Base-by-base conservation (phyloP, 2,888 invertebrate species). In the Exocentrus adspersus region DNA sequence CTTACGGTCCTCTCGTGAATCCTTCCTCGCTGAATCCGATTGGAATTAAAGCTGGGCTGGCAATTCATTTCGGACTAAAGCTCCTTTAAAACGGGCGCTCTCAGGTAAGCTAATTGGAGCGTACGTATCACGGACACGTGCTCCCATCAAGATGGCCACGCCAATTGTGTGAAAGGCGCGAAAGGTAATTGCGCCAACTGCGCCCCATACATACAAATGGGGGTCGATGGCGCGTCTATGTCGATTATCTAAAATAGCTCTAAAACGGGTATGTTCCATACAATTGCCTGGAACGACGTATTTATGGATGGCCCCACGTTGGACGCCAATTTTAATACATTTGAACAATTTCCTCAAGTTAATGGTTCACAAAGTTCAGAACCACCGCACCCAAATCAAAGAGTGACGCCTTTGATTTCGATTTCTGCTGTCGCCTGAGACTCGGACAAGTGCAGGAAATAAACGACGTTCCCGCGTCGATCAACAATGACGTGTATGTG, bases 121-220 rank as follows among this genome's bases (percentile, higher is more conserved):
- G 75, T 75, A 75, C 72, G 71, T 72, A 71, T 71, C 73, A 74
- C 74, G 75, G 75, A 70, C 73, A 75, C 75, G 77, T 76, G 72
- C 70, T n/a, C 68, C 72, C 71, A 73, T 73, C 73, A 73, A 72
- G 68, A 68, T 65, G 68, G 68, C 68, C 68, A 62, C 53, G 57
- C 60, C 61, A 57, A 68, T 68, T 68, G 68, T 68, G 56, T 52
- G 28, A 52, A 50, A 56, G 56, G 54, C 60, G 62, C 65, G 68
- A 64, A 68, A 69, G 73, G 78, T 78, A 79, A 79, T 79, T 77
- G 77, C 75, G 72, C 72, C 65, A 68, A 64, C 65, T 70, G 54
- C 70, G 62, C 70, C 74, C 72, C 69, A 79, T 80, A 79, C 79
- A 80, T 80, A 80, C 79, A 78, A 80, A 80, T 79, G 75, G 75